Evolutionary conservation across 2,888 invertebrate species (phyloP), one percentile per base, ranked within the genome.

Genomic region (Aphidius colemani): DNA sequence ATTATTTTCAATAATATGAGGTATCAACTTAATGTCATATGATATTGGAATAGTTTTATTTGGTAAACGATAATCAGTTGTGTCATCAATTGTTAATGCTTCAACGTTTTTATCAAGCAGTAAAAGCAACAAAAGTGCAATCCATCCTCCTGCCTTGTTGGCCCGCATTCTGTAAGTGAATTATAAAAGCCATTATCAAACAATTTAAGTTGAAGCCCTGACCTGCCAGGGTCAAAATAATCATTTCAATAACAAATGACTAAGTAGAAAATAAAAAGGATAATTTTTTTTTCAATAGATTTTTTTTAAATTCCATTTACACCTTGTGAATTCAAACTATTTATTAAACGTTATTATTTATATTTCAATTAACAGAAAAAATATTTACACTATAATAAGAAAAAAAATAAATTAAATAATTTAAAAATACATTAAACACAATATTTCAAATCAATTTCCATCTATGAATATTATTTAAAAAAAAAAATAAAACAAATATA

Each of bases 1-100:
- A 63, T 72, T 81, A 0, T 76, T 75, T 46, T 83, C 82, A 49
- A 75, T 76, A 0, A 88, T 85, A 59, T 86, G 76, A 0, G 87
- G 78, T 68, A 78, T 81, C 0, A 88, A 79, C 45, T 78, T 77
- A 10, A 88, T 82, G 56, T 85, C 85, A 73, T 88, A 89, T 68
- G 84, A 83, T 0, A 81, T 81, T 0, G 88, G 88, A 41, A 72
- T 74, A 0, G 85, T 82, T 30, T 83, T 82, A 7, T 82, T 83
- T 0, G 88, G 87, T 9, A 89, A 80, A 0, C 86, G 82, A 75
- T 86, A 87, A 30, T 66, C 63, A 44, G 65, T 58, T 5, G 49
- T 57, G 9, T n/a, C 39, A 45, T 59, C 13, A 11, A 43, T 44
- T 9, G 7, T 7, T 39, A 10, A 11, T 51, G n/a, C 50, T 6